These are phyloP conservation scores for Trichoplax adhaerens DNA, from an alignment of 37 sponge, comb jelly and placozoan species.

Conservation along the genomic window DNA sequence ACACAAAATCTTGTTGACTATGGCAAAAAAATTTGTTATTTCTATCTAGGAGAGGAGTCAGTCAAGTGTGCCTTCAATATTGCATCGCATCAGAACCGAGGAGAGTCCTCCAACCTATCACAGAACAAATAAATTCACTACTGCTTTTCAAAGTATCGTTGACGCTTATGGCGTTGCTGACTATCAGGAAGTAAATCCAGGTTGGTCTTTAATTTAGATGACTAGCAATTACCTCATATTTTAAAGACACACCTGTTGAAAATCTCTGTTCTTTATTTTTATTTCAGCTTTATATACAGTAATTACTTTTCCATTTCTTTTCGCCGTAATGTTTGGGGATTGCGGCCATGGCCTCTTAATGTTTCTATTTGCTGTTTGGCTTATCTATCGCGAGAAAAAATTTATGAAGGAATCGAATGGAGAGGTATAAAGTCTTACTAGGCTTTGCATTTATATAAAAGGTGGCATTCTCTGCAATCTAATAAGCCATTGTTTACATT, in stretches of 20 bases:
- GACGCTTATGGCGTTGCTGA: slow-evolving; percentile 90
- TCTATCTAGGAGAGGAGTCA: slow-evolving; percentile 59
- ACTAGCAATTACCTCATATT: no score
- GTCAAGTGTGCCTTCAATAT: slow-evolving; percentile 76
- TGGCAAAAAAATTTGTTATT: no score
- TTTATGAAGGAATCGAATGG: slow-evolving; percentile 34
- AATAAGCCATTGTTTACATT: no score
- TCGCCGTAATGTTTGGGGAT: slow-evolving; percentile 99
- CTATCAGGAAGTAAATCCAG: slow-evolving; percentile 91
- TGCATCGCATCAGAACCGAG: slow-evolving; percentile 59
- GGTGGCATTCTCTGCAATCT: no score
- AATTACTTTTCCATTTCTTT: slow-evolving; percentile 97
- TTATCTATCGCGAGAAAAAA: slow-evolving; percentile 76
- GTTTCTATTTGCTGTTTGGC: slow-evolving; percentile 55
- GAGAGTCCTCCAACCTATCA: slow-evolving; percentile 81
- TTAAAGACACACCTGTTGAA: no score
- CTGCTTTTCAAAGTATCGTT: slow-evolving; percentile 87
- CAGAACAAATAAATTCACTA: slow-evolving; percentile 88
- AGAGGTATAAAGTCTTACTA: slow-evolving; percentile 36
- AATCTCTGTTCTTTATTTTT: no score
- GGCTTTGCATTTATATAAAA: no score
- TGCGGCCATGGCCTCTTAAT: slow-evolving; percentile 93
- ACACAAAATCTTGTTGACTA: no score
- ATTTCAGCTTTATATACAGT: slow-evolving; percentile 73
- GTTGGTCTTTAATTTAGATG: slow-evolving; percentile 24